Evolutionary conservation across 1,140 invertebrate species (phyloP).

Genomic region (Bacillus rossius): DNA sequence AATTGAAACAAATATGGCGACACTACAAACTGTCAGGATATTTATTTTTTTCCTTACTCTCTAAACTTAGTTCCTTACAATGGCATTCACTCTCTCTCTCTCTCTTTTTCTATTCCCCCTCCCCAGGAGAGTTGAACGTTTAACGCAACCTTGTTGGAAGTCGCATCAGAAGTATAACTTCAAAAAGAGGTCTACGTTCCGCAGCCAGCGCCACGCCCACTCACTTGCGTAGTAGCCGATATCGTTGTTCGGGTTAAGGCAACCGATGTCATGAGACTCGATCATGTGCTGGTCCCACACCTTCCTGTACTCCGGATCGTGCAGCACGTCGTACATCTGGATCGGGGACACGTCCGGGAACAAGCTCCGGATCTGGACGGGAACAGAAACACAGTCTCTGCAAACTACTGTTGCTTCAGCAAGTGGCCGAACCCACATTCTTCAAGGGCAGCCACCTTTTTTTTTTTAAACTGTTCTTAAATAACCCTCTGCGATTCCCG

Average conservation of each 20-base stretch:
- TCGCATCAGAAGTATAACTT: too few relatives aligned
- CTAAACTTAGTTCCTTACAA: too few relatives aligned
- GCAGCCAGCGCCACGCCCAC: conserved; percentile 23
- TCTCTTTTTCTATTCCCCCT: too few relatives aligned
- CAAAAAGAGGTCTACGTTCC: too few relatives aligned
- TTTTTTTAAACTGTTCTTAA: not conserved
- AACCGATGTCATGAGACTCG: conserved; percentile 78
- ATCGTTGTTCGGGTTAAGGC: conserved; percentile 89
- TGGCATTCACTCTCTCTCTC: too few relatives aligned
- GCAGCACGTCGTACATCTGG: conserved; percentile 80
- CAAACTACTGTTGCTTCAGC: conserved; percentile 13
- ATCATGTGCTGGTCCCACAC: conserved; percentile 88
- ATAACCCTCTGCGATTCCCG: not conserved
- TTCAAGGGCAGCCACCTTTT: too few relatives aligned
- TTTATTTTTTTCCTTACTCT: too few relatives aligned
- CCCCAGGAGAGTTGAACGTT: too few relatives aligned
- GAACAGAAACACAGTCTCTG: conserved; percentile 17
- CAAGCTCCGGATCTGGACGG: conserved; percentile 56
- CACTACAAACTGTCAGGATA: too few relatives aligned
- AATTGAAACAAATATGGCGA: too few relatives aligned
- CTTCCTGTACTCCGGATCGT: conserved; percentile 82
- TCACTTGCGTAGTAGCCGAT: conserved; percentile 89
- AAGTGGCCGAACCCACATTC: too few relatives aligned
- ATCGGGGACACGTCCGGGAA: conserved; percentile 69
- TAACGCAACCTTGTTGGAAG: too few relatives aligned